Percentiles rank a stretch among this genome's conserved stretches.
phyloP scores from a whole-genome alignment of 2,797 vertebrate genomes.

The Acestrorhynchus altus region DNA sequence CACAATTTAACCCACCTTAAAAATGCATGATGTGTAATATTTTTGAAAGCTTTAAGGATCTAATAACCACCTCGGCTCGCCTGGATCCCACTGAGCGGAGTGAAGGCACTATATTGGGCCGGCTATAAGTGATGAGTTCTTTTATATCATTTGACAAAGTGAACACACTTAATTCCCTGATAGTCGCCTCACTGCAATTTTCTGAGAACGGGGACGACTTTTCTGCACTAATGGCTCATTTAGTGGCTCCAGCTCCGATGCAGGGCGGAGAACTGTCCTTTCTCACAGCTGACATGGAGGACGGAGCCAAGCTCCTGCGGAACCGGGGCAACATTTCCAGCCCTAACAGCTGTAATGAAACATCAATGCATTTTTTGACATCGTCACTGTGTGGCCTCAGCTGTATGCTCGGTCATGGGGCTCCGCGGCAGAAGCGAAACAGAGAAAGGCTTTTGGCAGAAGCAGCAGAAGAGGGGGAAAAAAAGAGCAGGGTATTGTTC shows the following conservation, averaged over 20 bases:
- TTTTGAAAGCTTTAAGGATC: not conserved
- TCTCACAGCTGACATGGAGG: constrained; percentile 54
- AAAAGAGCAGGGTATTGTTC: not conserved
- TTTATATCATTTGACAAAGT: constrained; percentile 4
- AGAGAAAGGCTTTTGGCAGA: constrained; percentile 13
- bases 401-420: constrained; percentile 48
- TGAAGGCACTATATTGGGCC: not conserved
- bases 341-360: constrained; percentile 72
- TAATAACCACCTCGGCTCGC: not conserved
- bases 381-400: constrained; percentile 51
- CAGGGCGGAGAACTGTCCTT: constrained; percentile 39
- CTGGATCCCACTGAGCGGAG: too few relatives aligned
- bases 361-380: constrained; percentile 52
- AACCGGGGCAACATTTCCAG: constrained; percentile 46
- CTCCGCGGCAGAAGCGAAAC: constrained; percentile 57
- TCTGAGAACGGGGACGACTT: not conserved
- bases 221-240: constrained; percentile 34
- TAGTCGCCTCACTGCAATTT: not conserved
- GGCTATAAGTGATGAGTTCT: not conserved
- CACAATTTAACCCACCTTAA: too few relatives aligned
- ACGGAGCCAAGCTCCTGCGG: constrained; percentile 62
- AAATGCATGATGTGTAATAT: too few relatives aligned
- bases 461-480: not conserved
- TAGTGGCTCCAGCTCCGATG: constrained; percentile 48
- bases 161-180: constrained; percentile 5